Percentiles rank a stretch among this genome's conserved stretches.
phyloP scores from a whole-genome alignment of 2,888 invertebrate species.

The Drosophila yooni region DNA sequence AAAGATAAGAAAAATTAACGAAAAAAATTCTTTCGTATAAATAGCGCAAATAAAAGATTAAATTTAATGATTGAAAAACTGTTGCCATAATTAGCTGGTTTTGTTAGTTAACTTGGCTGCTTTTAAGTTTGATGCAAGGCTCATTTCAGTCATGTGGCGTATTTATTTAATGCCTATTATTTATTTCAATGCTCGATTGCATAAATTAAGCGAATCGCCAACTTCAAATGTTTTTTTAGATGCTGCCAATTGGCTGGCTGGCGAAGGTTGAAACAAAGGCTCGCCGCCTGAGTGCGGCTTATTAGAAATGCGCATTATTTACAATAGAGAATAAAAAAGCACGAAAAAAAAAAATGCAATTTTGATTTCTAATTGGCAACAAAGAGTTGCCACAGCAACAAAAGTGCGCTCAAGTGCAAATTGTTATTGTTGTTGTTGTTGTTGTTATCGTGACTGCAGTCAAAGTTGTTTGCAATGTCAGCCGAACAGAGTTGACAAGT shows the following conservation, averaged over 20 bases:
- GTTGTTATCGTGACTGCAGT: constrained; percentile 48
- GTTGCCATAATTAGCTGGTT: not conserved
- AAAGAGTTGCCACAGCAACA: constrained; percentile 44
- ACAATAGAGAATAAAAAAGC: constrained; percentile 32
- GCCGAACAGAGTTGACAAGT: constrained; percentile 70
- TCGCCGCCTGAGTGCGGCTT: constrained; percentile 39
- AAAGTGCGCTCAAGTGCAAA: constrained; percentile 34
- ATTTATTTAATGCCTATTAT: constrained; percentile 42
- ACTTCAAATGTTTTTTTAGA: constrained; percentile 29
- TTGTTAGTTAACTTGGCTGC: not conserved
- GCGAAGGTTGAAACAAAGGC: constrained; percentile 43
- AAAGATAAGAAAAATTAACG: not conserved
- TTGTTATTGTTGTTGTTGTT: constrained; percentile 33
- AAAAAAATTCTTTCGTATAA: not conserved
- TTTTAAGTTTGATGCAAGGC: constrained; percentile 42
- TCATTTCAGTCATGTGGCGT: constrained; percentile 32
- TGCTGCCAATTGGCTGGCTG: constrained; percentile 38
- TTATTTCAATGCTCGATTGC: constrained; percentile 55
- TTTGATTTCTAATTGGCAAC: constrained; percentile 70
- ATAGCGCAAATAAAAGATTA: not conserved
- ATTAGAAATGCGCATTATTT: constrained; percentile 79
- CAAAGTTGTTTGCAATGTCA: constrained; percentile 69
- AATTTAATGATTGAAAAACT: not conserved
- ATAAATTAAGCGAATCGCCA: constrained; percentile 56
- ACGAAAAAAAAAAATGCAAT: constrained; percentile 26